Evolutionary conservation across 2,888 invertebrate genomes (phyloP).

Genomic region (Macrosiphum euphorbiae): DNA sequence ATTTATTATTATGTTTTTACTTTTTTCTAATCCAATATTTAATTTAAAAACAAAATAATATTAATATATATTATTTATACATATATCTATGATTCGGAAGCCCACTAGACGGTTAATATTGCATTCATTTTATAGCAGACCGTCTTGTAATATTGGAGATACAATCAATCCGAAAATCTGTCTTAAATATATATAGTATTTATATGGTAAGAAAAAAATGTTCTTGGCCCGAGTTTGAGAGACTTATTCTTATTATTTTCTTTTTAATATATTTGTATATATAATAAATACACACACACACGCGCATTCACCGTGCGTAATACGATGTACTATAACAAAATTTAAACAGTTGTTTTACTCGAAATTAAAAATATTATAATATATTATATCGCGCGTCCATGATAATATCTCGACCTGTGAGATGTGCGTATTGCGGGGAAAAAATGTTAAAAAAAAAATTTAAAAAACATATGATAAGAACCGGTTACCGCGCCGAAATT

Average conservation of each 20-base stretch:
- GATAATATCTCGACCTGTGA: neutral
- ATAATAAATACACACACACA: neutral
- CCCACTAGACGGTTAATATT: neutral
- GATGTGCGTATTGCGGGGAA: neutral
- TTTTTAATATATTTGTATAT: conserved; percentile 27
- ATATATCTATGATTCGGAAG: neutral
- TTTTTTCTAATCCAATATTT: neutral
- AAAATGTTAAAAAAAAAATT: neutral
- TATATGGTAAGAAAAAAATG: neutral
- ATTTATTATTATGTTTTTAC: neutral
- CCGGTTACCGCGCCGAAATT: neutral
- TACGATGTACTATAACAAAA: neutral
- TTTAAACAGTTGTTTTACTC: neutral
- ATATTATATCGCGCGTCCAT: neutral
- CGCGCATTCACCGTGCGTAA: neutral
- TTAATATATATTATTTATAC: neutral
- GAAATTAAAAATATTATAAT: neutral
- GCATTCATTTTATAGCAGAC: neutral
- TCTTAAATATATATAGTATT: neutral
- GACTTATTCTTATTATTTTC: conserved; percentile 45
- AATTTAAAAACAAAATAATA: neutral
- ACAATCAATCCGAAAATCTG: neutral
- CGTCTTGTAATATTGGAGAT: neutral
- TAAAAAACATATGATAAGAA: neutral
- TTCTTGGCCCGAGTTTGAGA: conserved; percentile 14